phyloP scores from a whole-genome alignment of 2,888 invertebrate species.

The Choristoneura rosaceana region DNA sequence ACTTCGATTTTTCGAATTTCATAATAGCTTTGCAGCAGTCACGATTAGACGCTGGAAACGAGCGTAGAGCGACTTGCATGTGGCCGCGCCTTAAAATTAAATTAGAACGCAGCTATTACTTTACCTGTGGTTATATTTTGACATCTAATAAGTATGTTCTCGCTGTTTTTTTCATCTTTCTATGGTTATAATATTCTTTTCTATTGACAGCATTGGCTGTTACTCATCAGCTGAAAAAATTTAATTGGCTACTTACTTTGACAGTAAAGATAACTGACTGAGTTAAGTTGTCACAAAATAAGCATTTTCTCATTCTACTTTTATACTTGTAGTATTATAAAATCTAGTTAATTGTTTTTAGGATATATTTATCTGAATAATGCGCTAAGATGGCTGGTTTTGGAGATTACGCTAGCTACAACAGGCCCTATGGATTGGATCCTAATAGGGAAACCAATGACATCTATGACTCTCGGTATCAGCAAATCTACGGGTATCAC shows the following conservation, averaged over 20 bases:
- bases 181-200: background rate
- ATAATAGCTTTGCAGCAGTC: too few relatives aligned
- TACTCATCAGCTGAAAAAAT: background rate
- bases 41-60: too few relatives aligned
- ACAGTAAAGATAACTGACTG: background rate
- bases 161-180: background rate
- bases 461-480: conserved; percentile 79
- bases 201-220: background rate
- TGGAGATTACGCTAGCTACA: conserved; percentile 75
- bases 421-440: conserved; percentile 77
- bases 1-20: too few relatives aligned
- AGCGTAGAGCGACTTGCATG: too few relatives aligned
- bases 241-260: conserved; percentile 8
- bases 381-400: conserved; percentile 76
- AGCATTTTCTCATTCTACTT: conserved; percentile 17
- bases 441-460: conserved; percentile 78
- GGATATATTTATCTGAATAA: conserved; percentile 37
- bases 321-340: conserved; percentile 36
- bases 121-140: conserved; percentile 10
- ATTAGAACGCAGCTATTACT: background rate
- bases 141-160: conserved; percentile 16
- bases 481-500: conserved; percentile 81
- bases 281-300: background rate
- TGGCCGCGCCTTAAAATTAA: background rate
- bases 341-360: conserved; percentile 29